These are phyloP conservation scores for Elmis aenea DNA, from an alignment of 2,888 invertebrate genomes.

Conservation along the genomic window DNA sequence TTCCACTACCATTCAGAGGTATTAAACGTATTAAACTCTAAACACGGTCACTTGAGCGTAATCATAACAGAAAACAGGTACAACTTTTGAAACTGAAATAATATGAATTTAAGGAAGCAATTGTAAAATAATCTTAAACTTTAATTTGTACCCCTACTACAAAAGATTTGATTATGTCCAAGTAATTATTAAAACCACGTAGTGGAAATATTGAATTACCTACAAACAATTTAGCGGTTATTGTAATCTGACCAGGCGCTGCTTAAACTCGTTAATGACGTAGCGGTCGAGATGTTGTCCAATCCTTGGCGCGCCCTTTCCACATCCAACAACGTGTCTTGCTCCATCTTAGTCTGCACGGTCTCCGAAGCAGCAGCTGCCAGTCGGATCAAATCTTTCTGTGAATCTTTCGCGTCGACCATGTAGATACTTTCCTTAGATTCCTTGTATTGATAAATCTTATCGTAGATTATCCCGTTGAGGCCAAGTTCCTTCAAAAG, in stretches of 20 bases:
- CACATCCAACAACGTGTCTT: slow-evolving; percentile 40
- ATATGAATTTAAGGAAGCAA: too few relatives aligned
- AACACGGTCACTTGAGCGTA: too few relatives aligned
- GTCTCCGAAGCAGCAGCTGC: slow-evolving; percentile 41
- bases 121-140: too few relatives aligned
- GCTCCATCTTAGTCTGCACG: slow-evolving; percentile 12
- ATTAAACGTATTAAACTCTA: too few relatives aligned
- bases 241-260: slow-evolving; percentile 18
- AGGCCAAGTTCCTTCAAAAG: slow-evolving; percentile 84
- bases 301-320: slow-evolving; percentile 40
- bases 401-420: slow-evolving; percentile 71
- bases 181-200: too few relatives aligned
- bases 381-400: slow-evolving; percentile 55
- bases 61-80: too few relatives aligned
- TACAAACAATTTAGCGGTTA: too few relatives aligned
- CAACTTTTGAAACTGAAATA: too few relatives aligned
- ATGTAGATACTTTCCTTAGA: slow-evolving; percentile 80
- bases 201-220: too few relatives aligned
- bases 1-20: too few relatives aligned
- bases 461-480: slow-evolving; percentile 96
- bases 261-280: slow-evolving; percentile 54
- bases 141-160: too few relatives aligned
- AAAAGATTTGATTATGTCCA: too few relatives aligned
- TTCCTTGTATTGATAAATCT: slow-evolving; percentile 75
- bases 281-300: slow-evolving; percentile 49